These are phyloP conservation scores for Conomelus anceps DNA, from an alignment of 2,888 invertebrate species.

Conservation along the genomic window DNA sequence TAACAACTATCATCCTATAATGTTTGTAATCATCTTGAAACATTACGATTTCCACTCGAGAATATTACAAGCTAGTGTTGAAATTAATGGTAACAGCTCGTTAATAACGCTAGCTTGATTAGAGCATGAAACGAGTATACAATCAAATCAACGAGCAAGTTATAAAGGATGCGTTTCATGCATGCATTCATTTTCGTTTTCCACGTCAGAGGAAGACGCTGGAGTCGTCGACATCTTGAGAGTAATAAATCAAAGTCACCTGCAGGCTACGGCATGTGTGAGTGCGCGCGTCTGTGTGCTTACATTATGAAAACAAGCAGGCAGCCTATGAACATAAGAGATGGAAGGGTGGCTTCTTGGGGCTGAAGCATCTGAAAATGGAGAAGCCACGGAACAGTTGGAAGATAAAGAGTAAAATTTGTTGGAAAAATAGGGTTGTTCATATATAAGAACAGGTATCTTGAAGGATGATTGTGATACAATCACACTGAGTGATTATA, in stretches of 20 bases:
- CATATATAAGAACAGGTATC: too few species aligned
- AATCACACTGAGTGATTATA: too few species aligned
- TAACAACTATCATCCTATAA: neutral
- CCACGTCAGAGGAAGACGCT: neutral
- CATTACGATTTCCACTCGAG: neutral
- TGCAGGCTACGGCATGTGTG: neutral
- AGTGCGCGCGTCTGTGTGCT: neutral
- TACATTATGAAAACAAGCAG: neutral
- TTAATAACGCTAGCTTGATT: neutral
- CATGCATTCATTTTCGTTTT: neutral
- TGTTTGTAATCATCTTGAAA: too few species aligned
- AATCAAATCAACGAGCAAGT: neutral
- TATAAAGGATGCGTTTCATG: neutral
- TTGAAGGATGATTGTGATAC: too few species aligned
- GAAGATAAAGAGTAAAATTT: too few species aligned
- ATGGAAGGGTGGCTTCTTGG: neutral
- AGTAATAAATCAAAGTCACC: neutral
- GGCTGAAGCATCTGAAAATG: neutral
- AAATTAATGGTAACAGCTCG: neutral
- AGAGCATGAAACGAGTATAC: neutral
- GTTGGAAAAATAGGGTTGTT: too few species aligned
- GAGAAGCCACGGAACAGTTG: neutral
- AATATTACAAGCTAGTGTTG: neutral
- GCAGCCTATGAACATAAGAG: neutral
- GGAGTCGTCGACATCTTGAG: neutral